phyloP scores from a whole-genome alignment of 2,888 invertebrate species.

The Ormyrus nitidulus region DNA sequence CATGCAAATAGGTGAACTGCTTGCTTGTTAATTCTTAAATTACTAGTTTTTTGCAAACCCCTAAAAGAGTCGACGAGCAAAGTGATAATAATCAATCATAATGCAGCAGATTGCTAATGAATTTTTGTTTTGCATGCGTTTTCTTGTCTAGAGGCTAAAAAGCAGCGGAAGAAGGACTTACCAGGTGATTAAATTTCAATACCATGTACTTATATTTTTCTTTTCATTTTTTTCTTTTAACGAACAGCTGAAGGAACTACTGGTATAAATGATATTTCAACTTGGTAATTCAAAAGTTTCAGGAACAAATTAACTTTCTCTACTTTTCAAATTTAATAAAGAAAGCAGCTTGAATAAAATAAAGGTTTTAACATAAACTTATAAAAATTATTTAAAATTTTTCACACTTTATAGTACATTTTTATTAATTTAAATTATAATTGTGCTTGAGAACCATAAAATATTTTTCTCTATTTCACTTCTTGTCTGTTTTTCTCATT shows the following conservation, averaged over 20 bases:
- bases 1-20: conserved; percentile 12
- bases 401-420: conserved; percentile 12
- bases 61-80: conserved; percentile 48
- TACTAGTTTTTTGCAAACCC: conserved; percentile 46
- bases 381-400: conserved; percentile 16
- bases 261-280: conserved; percentile 53
- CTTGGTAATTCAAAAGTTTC: conserved; percentile 49
- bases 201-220: conserved; percentile 49
- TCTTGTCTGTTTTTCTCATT: conserved; percentile 41
- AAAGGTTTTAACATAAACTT: conserved; percentile 43
- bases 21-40: conserved; percentile 38
- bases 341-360: conserved; percentile 45
- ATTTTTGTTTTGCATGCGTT: conserved; percentile 75
- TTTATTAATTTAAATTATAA: conserved; percentile 31
- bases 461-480: conserved; percentile 41
- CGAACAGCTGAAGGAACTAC: conserved; percentile 56
- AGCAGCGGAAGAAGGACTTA: conserved; percentile 95
- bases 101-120: conserved; percentile 70
- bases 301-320: conserved; percentile 49
- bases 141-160: conserved; percentile 89
- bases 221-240: conserved; percentile 49
- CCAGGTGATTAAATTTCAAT: conserved; percentile 83
- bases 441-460: conserved; percentile 49
- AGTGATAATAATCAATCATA: conserved; percentile 52
- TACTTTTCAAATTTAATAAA: conserved; percentile 51